Base-by-base conservation (phyloP, 2,113 vertebrate species). In the Cepphus grylle region DNA sequence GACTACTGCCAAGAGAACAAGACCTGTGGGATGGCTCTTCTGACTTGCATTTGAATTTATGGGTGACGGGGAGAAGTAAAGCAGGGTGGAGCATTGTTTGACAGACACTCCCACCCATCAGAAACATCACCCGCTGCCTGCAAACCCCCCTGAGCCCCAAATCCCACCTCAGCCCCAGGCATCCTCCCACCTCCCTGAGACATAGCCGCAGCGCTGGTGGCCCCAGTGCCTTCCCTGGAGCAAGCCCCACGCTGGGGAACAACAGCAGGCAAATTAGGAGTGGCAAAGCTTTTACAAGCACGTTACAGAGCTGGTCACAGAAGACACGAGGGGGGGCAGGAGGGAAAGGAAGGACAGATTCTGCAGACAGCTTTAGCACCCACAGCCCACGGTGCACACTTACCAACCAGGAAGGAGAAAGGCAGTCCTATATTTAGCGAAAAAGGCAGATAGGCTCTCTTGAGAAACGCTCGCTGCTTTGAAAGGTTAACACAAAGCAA, bases 121-220 rank as follows among this genome's bases (percentile, higher is more conserved):
- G 34, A 58, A 78, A 45, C 26, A 82, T 14, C 49, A 45, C 25
- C 18, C 1, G 2, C 53, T 73, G 59, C 71, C 52, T 49, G 23
- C 0, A 1, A 81, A 61, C 32, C 20, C 25, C 42, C 73, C 49
- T 20, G 50, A 87, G 14, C 21, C 38, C 62, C 3, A 3, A 34
- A 70, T 74, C 55, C n/a, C 66, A 42, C n/a, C 66, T 16, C 30
- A 67, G 29, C 15, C 49, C 14, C 2, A 1, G 23, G 52, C 25
- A 34, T n/a, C 23, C 36, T 53, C 34, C 30, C 2, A 4, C 20
- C 26, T 47, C 38, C 38, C 18, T 7, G 21, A n/a, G 53, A 52
- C 58, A 43, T 0, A 2, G 50, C 23, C 0, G 2, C 30, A 58
- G 52, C 30, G 30, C 73, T 77, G 49, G 40, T 0, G 0, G 22